Base-by-base conservation (phyloP, 2,888 invertebrate species). In the Gymnocheta viridis region DNA sequence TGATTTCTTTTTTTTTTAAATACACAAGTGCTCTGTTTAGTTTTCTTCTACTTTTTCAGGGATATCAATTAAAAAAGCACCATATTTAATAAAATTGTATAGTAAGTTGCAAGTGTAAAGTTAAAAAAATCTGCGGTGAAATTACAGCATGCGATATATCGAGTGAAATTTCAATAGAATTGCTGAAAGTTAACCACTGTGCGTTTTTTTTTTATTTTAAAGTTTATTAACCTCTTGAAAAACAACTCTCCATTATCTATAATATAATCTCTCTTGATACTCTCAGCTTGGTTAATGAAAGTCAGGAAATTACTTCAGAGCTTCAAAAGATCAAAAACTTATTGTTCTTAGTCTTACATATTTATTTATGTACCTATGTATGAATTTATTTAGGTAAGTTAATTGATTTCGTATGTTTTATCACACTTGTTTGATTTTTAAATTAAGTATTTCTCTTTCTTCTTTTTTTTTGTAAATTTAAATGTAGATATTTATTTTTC, bases 201-300 rank as follows among this genome's bases (percentile, higher is more conserved):
- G 81, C 74, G 81, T 69, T 60, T 51, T 44, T 35, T 49, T 9
- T 56, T 49, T 29, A 44, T 12, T 29, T 38, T n/a, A 17, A 24
- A 38, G 7, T 12, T 69, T 32, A 29, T 17, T 24, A 32, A 66
- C 38, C 41, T 35, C 60, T 47, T 66, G 4, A 19, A 49, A 14
- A 32, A 12, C 14, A 35, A 29, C 22, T 12, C 56, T 58, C 38
- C 73, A 12, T 56, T 29, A 47, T 56, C 22, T 60, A n/a, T 62
- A 38, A 51, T 64, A 81, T 64, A 81, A 84, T 84, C 84, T 84
- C 84, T 62, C 84, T 84, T 77, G 54, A 29, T 67, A 81, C 84
- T 84, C 67, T 84, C 84, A 81, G 38, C 10, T 56, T 67, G 62
- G 12, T 1, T 6, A 54, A 58, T 84, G 84, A 84, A 84, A 84